A percentile compares a stretch with the other conserved stretches of the same genome.
Conservation (phyloP, 64 coral and sea anemone species). For the Pocillopora verrucosa region DNA sequence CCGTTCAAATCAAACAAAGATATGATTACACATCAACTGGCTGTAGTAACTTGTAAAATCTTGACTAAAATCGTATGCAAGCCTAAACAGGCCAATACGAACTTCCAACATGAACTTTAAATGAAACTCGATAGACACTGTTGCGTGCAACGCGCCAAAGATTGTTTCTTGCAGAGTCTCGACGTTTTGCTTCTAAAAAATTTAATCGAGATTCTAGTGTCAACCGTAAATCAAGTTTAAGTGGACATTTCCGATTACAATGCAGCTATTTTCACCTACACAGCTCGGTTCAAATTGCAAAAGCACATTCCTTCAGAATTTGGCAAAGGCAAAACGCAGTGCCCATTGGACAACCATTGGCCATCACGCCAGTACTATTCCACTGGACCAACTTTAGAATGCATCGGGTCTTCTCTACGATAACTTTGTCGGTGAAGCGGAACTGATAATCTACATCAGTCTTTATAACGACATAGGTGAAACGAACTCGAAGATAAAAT, state of each 20-base stretch:
- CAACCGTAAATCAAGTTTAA: conserved; percentile 24
- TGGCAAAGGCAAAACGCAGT: not conserved
- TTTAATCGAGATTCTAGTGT: not conserved
- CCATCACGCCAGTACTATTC: not conserved
- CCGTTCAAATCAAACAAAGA: too few relatives aligned
- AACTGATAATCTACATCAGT: not conserved
- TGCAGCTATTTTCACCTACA: not conserved
- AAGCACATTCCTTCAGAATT: conserved; percentile 15
- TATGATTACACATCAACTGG: too few relatives aligned
- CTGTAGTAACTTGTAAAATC: too few relatives aligned
- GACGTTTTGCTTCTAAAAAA: not conserved
- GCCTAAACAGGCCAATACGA: too few relatives aligned
- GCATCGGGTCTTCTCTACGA: not conserved
- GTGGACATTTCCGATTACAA: conserved; percentile 41
- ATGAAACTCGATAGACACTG: not conserved
- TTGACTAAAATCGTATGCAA: too few relatives aligned
- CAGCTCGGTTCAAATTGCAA: not conserved
- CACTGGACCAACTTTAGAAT: not conserved
- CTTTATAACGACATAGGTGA: not conserved
- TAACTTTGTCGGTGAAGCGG: conserved; percentile 17
- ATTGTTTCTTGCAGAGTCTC: not conserved
- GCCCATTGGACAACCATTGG: not conserved
- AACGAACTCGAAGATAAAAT: conserved; percentile 30
- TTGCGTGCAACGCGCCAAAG: not conserved
- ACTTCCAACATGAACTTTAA: too few relatives aligned